Evolutionary conservation across 2,113 vertebrate genomes (phyloP).

Genomic region (Esox niger): DNA sequence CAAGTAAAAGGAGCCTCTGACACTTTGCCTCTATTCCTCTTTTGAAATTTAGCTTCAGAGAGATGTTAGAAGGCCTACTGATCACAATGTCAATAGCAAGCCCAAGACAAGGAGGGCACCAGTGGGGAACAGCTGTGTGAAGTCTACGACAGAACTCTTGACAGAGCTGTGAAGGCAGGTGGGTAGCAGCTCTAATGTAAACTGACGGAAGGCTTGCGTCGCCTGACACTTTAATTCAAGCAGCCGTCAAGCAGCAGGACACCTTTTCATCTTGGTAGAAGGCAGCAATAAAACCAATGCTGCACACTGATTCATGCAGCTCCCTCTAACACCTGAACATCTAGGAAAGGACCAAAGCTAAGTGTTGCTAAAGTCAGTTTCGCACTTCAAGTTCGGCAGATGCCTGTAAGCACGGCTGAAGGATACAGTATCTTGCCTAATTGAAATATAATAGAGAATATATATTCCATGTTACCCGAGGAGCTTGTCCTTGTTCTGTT

Average conservation of each 20-base stretch:
- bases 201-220: too few relatives aligned
- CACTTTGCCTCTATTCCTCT: neutral
- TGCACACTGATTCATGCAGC: slow-evolving; percentile 1
- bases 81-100: too few relatives aligned
- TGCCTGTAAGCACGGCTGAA: neutral
- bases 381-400: neutral
- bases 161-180: too few relatives aligned
- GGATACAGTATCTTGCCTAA: too few relatives aligned
- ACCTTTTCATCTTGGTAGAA: slow-evolving; percentile 1
- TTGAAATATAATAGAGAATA: neutral
- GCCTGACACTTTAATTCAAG: neutral
- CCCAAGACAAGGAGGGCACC: too few relatives aligned
- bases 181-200: too few relatives aligned
- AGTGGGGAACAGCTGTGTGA: too few relatives aligned
- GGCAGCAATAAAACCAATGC: neutral
- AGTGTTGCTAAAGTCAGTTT: neutral
- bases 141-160: too few relatives aligned
- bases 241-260: slow-evolving; percentile 2
- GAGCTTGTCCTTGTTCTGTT: slow-evolving; percentile 91
- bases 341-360: neutral
- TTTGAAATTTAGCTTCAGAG: too few relatives aligned
- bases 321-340: neutral
- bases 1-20: neutral
- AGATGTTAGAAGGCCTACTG: too few relatives aligned
- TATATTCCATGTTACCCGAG: slow-evolving; percentile 77